phyloP scores from a whole-genome alignment of 2,888 invertebrate species.

The Hedya salicella region DNA sequence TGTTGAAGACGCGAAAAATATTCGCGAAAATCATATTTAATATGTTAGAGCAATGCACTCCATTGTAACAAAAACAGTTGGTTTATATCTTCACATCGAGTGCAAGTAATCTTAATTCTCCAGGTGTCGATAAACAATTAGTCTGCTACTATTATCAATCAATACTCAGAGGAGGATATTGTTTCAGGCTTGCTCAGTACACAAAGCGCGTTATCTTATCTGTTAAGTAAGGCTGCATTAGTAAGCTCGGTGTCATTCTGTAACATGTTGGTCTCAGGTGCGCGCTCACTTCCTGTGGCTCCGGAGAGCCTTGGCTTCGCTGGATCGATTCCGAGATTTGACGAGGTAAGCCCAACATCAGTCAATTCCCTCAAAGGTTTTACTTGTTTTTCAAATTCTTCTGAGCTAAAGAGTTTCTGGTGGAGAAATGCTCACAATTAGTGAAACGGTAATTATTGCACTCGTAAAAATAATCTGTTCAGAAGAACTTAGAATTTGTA shows the following conservation, averaged over 20 bases:
- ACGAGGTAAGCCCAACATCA: constrained; percentile 59
- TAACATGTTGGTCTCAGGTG: constrained; percentile 78
- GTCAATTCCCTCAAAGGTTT: neutral
- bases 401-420: no score
- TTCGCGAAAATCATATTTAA: constrained; percentile 3
- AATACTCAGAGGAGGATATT: constrained; percentile 49
- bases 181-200: constrained; percentile 55
- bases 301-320: constrained; percentile 52
- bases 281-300: constrained; percentile 63
- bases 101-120: constrained; percentile 2
- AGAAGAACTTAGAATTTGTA: no score
- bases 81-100: neutral
- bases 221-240: constrained; percentile 64
- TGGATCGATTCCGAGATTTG: constrained; percentile 50
- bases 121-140: constrained; percentile 17
- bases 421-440: no score
- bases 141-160: constrained; percentile 46
- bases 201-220: constrained; percentile 75
- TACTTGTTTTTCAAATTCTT: no score
- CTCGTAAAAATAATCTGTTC: no score
- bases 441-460: no score
- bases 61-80: neutral
- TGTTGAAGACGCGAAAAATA: constrained; percentile 8
- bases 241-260: constrained; percentile 55
- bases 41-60: neutral